Base-by-base conservation (phyloP, 1,140 invertebrate species). In the Phymorhynchus buccinoides region DNA sequence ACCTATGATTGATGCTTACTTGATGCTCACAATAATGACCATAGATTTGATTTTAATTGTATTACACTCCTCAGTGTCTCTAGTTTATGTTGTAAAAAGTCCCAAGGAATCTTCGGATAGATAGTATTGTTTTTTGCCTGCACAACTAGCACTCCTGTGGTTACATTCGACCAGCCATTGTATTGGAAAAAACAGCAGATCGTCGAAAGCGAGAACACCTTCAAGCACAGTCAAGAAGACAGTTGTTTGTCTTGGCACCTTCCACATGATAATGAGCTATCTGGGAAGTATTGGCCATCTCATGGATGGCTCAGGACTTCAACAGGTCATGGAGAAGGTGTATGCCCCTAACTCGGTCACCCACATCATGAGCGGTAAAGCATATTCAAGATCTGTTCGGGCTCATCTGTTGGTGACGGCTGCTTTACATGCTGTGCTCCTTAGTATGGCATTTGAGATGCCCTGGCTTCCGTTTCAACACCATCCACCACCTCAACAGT, bases 201-300 rank as follows among this genome's bases (percentile, higher is more conserved):
- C 35, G 62, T 87, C 66, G 12, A 37, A 27, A 35, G 39, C 27
- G 56, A 83, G 71, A n/a, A 6, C 32, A 39, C 35, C 30, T 14
- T 30, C 35, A 14, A 83, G 82, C 71, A 44, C 32, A 83, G 16
- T 30, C 18, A 6, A 81, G 48, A 52, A 52, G 48, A 52, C 84
- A 30, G 84, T 85, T 18, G 30, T 87, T 3, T 42, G 75, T 6
- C 83, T 90, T 42, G 87, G 89, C 42, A 86, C 73, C 27, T 84
- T 90, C 68, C 89, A 87, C 83, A 85, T 77, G 1, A 16, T 71
- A 41, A 89, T 87, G 86, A 89, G 87, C 66, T 88, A 78, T 71
- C 75, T 89, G 1, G 84, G 86, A 14, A 62, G 75, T 56, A 86
- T 87, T 71, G 87, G 87, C 22, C 37, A 87, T 75, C 27, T 89